phyloP scores from a whole-genome alignment of 92 coral and sea anemone species.

The Bergia sp. region DNA sequence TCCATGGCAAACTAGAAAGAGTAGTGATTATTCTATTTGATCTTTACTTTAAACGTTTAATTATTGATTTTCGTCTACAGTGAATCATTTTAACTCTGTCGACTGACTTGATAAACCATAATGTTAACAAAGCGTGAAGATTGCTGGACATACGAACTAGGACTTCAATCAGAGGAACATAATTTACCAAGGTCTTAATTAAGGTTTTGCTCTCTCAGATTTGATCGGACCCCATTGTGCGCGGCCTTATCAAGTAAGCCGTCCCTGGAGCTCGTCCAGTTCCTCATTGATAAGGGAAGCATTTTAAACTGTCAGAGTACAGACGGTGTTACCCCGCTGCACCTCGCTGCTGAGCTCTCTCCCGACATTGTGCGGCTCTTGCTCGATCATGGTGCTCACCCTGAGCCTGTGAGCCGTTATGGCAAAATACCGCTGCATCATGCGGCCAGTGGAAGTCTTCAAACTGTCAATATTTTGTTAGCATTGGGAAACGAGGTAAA shows the following conservation, averaged over 20 bases:
- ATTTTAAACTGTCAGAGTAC: conserved; percentile 1
- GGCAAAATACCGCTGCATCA: conserved; percentile 40
- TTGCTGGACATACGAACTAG: too few relatives aligned
- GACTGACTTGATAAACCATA: too few relatives aligned
- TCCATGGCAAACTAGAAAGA: too few relatives aligned
- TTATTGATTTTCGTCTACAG: too few relatives aligned
- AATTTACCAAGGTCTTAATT: background rate
- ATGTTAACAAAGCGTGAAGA: too few relatives aligned
- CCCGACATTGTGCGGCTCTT: conserved; percentile 8
- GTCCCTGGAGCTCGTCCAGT: conserved; percentile 26
- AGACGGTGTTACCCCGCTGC: conserved; percentile 14
- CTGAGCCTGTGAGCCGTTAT: conserved; percentile 29
- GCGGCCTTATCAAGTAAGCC: conserved; percentile 4
- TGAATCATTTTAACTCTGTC: too few relatives aligned
- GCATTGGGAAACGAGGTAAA: conserved; percentile 20
- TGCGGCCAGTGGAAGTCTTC: conserved; percentile 2
- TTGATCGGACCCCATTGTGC: conserved; percentile 16
- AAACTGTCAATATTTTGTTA: conserved; percentile 8
- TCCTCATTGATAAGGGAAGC: conserved; percentile 19
- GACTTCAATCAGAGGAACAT: background rate
- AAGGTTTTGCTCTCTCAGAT: background rate
- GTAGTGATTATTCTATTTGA: too few relatives aligned
- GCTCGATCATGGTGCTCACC: conserved; percentile 13
- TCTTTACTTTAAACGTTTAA: too few relatives aligned
- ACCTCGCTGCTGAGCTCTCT: conserved; percentile 29